Percentiles rank a stretch among this genome's conserved stretches.
These are phyloP conservation scores for Pipistrellus pygmaeus DNA, from an alignment of 2,797 vertebrate genomes.

Conservation along the genomic window DNA sequence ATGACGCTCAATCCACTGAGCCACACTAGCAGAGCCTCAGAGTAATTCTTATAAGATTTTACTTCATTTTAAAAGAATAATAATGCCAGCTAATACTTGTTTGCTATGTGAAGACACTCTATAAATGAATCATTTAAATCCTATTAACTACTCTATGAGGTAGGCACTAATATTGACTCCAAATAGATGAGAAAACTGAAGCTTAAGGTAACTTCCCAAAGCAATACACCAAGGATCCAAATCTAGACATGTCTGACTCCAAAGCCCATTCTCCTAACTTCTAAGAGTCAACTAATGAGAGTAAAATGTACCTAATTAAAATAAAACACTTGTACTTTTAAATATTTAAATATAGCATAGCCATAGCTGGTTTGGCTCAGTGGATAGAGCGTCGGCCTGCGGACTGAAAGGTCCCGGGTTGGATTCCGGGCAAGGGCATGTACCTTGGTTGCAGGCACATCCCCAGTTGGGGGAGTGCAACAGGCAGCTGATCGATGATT, in stretches of 20 bases:
- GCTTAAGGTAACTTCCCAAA: background rate
- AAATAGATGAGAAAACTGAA: background rate
- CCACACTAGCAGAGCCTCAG: background rate
- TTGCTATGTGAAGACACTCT: background rate
- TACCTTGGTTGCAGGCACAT: no score
- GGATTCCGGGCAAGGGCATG: no score
- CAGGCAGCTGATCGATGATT: no score
- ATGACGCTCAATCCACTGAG: no score
- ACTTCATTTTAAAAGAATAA: slow-evolving; percentile 26
- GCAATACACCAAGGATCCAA: background rate
- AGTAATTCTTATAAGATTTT: slow-evolving; percentile 42
- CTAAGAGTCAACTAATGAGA: slow-evolving; percentile 4
- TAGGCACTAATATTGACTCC: background rate
- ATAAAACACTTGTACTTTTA: background rate
- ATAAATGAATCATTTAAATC: slow-evolving; percentile 37
- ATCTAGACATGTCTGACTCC: background rate
- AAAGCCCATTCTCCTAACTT: background rate
- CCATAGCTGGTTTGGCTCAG: no score
- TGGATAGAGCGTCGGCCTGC: no score
- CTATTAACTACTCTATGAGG: background rate
- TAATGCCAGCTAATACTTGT: background rate
- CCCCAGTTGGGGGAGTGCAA: no score
- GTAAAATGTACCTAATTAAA: slow-evolving; percentile 10
- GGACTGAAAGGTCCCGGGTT: no score
- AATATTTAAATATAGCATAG: background rate